These are phyloP conservation scores for Axis porcinus DNA, from an alignment of 2,113 vertebrate species.

Conservation along the genomic window DNA sequence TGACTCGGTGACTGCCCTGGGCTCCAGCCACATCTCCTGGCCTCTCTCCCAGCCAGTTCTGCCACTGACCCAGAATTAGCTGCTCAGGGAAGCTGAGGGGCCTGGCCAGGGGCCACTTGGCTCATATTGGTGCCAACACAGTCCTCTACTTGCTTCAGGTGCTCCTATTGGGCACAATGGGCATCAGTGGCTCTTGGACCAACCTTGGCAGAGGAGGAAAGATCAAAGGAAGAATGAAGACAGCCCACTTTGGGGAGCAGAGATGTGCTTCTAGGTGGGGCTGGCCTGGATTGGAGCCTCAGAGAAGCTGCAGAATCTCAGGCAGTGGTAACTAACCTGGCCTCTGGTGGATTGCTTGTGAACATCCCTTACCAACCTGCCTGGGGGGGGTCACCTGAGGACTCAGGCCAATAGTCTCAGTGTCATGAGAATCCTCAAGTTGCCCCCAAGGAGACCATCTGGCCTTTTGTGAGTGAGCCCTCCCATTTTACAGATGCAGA, in stretches of 20 bases:
- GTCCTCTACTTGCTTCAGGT: neutral
- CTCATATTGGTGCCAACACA: accelerated
- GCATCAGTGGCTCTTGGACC: neutral
- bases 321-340: neutral
- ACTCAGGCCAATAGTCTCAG: neutral
- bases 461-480: neutral
- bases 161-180: neutral
- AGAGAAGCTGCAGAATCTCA: neutral
- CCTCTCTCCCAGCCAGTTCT: neutral
- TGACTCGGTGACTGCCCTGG: neutral
- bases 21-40: neutral
- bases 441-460: neutral
- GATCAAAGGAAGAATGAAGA: neutral
- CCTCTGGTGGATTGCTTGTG: too few relatives aligned
- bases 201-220: neutral
- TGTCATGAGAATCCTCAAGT: neutral
- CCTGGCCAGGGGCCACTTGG: neutral
- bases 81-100: neutral
- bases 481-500: neutral
- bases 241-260: neutral
- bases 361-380: accelerated
- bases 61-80: neutral
- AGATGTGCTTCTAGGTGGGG: neutral
- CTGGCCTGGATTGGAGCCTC: neutral
- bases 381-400: neutral